Conservation (phyloP, 92 coral and sea anemone species). For the Metridium senile region DNA sequence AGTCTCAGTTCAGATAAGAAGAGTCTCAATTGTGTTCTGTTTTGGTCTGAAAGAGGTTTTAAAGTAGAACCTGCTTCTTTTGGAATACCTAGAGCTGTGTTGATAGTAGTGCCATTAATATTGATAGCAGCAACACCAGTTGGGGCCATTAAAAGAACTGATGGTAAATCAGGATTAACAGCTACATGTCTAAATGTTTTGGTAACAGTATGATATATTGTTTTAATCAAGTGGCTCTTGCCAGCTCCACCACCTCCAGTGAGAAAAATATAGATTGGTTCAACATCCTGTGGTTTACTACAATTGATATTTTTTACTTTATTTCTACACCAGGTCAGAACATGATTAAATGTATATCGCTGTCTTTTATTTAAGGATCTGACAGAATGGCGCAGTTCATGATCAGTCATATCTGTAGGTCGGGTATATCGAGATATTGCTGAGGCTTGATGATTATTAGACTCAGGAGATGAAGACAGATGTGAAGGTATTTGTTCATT, state of each 20-base stretch:
- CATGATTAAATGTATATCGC: slow-evolving; percentile 20
- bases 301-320: slow-evolving; percentile 61
- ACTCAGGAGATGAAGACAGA: slow-evolving; percentile 24
- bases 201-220: slow-evolving; percentile 44
- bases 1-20: not conserved
- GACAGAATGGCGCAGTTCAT: slow-evolving; percentile 45
- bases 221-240: slow-evolving; percentile 36
- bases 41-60: slow-evolving; percentile 57
- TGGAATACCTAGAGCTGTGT: slow-evolving; percentile 28
- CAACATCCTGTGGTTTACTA: slow-evolving; percentile 36
- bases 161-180: slow-evolving; percentile 46
- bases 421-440: slow-evolving; percentile 36
- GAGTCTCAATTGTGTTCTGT: not conserved
- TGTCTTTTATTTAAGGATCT: slow-evolving; percentile 50
- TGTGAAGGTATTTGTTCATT: slow-evolving; percentile 40
- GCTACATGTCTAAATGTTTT: slow-evolving; percentile 61
- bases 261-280: slow-evolving; percentile 58
- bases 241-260: slow-evolving; percentile 83
- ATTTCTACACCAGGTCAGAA: slow-evolving; percentile 51
- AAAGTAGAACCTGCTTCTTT: slow-evolving; percentile 40
- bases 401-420: slow-evolving; percentile 42
- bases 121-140: slow-evolving; percentile 43
- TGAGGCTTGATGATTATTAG: not conserved
- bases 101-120: slow-evolving; percentile 37
- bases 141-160: slow-evolving; percentile 50